Conservation (phyloP, 2,888 invertebrate species). For the Chorisops tibialis region DNA sequence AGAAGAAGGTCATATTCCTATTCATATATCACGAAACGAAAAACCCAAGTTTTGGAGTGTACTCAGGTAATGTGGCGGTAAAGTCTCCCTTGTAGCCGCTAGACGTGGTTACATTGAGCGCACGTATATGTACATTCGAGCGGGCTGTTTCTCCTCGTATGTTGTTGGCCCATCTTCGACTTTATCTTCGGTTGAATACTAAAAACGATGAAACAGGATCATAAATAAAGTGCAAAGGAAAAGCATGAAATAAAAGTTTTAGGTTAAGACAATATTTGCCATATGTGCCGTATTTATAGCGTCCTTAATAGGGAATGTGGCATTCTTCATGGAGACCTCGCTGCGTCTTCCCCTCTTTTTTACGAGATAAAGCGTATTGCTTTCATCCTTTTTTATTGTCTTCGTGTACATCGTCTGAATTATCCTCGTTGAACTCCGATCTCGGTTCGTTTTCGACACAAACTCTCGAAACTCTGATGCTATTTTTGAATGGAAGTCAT, state of each 20-base stretch:
- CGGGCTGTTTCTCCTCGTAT: too few species aligned
- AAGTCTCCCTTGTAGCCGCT: too few species aligned
- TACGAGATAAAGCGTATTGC: neutral
- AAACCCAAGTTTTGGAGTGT: neutral
- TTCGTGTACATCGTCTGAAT: slow-evolving; percentile 21
- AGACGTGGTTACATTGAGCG: slow-evolving; percentile 7
- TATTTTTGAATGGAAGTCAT: slow-evolving; percentile 5
- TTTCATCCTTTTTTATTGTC: slow-evolving; percentile 12
- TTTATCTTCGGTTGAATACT: slow-evolving; percentile 15
- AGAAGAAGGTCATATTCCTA: slow-evolving; percentile 22
- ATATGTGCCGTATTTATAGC: slow-evolving; percentile 36
- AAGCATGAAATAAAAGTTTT: slow-evolving; percentile 34
- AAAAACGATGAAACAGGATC: slow-evolving; percentile 19
- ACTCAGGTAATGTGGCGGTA: slow-evolving; percentile 11
- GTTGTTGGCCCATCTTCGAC: slow-evolving; percentile 1
- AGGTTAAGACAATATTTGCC: slow-evolving; percentile 41
- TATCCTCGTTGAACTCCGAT: slow-evolving; percentile 16
- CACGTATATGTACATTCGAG: slow-evolving; percentile 1
- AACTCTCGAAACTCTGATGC: neutral
- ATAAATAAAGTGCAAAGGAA: slow-evolving; percentile 26
- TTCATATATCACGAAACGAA: slow-evolving; percentile 7
- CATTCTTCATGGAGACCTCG: slow-evolving; percentile 14
- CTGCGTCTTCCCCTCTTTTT: neutral
- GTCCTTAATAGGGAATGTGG: slow-evolving; percentile 27
- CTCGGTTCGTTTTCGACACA: neutral